Percentiles rank a stretch among this genome's conserved stretches.
phyloP scores from a whole-genome alignment of 2,888 invertebrate genomes.

The Boloria selene region DNA sequence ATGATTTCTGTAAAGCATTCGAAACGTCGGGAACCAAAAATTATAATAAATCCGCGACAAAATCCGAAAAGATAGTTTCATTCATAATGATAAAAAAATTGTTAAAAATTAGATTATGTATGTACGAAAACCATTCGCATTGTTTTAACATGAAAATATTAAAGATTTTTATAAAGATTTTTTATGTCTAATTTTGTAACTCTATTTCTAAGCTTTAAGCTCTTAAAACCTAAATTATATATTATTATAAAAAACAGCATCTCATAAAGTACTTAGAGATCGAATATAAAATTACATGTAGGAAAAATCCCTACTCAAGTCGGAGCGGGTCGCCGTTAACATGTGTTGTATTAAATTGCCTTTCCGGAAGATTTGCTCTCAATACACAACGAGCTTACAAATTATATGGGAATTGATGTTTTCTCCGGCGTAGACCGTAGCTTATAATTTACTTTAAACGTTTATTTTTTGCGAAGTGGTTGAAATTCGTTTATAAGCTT shows the following conservation, averaged over 20 bases:
- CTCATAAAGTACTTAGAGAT: constrained; percentile 23
- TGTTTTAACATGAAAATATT: no score
- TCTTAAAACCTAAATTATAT: no score
- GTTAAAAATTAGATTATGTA: no score
- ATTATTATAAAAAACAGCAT: not conserved
- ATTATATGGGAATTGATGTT: constrained; percentile 18
- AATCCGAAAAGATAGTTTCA: no score
- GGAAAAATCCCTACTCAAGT: constrained; percentile 18
- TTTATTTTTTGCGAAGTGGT: not conserved
- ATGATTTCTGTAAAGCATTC: no score
- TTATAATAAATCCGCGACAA: no score
- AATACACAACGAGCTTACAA: constrained; percentile 24
- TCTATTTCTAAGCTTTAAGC: no score
- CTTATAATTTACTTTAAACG: constrained; percentile 2
- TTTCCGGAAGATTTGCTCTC: constrained; percentile 28
- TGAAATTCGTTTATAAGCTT: not conserved
- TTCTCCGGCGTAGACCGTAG: constrained; percentile 1
- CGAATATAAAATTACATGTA: constrained; percentile 41
- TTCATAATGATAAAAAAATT: no score
- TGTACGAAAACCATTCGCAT: no score
- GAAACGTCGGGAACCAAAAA: no score
- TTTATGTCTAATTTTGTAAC: no score
- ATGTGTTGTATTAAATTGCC: constrained; percentile 31
- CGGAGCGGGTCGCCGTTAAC: constrained; percentile 20
- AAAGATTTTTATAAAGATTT: no score